Percentiles rank a stretch among this genome's conserved stretches.
Evolutionary conservation across 1,140 invertebrate genomes (phyloP).

Genomic region (Episyrphus balteatus): DNA sequence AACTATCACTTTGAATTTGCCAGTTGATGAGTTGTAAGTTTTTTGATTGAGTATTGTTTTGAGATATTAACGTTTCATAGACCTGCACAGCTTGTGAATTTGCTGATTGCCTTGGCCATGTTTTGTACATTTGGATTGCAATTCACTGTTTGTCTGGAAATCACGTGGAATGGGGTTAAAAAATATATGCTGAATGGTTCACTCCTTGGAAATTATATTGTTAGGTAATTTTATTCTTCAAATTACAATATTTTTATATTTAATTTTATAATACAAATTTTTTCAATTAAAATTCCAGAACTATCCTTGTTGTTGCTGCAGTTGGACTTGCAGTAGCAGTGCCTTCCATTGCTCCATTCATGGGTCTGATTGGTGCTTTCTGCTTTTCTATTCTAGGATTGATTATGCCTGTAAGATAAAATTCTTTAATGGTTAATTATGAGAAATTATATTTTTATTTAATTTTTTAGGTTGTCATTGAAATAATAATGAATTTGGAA

Average conservation of each 20-base stretch:
- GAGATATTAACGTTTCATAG: slow-evolving; percentile 37
- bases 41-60: no score
- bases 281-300: slow-evolving; percentile 17
- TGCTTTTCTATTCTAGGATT: slow-evolving; percentile 91
- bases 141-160: slow-evolving; percentile 87
- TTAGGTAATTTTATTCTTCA: slow-evolving; percentile 57
- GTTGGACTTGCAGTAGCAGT: slow-evolving; percentile 75
- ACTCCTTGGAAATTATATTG: slow-evolving; percentile 58
- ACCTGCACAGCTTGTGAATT: slow-evolving; percentile 71
- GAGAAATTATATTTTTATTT: neutral
- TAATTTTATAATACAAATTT: neutral
- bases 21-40: slow-evolving; percentile 53
- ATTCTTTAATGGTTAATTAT: neutral
- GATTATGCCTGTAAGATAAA: slow-evolving; percentile 59
- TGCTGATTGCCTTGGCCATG: slow-evolving; percentile 78
- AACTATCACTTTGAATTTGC: slow-evolving; percentile 68
- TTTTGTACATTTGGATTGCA: slow-evolving; percentile 93
- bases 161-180: slow-evolving; percentile 63
- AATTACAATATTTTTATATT: no score
- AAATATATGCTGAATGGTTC: slow-evolving; percentile 55
- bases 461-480: slow-evolving; percentile 23
- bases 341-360: slow-evolving; percentile 80
- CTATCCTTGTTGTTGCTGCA: slow-evolving; percentile 47
- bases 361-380: slow-evolving; percentile 87
- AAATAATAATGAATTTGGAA: slow-evolving; percentile 38